Evolutionary conservation across 1,140 invertebrate species (phyloP), one percentile per base, ranked within the genome.

Genomic region (Trypoxylus dichotomus): DNA sequence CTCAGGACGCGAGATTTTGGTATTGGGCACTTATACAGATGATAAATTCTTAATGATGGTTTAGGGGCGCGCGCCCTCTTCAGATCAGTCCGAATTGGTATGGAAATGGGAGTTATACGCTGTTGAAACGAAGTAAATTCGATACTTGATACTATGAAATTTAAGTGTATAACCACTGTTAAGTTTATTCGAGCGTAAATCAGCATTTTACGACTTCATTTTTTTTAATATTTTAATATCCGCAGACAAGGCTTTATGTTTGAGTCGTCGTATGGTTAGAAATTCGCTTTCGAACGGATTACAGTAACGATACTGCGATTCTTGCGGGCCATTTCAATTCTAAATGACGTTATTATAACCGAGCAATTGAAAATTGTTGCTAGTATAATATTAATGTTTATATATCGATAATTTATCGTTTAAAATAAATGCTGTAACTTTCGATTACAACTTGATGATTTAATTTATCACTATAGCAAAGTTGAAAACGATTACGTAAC

Each of bases 151-250:
- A 27, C 60, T 21, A 29, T 29, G 60, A 68, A 68, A 68, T 68
- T 68, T n/a, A 68, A 68, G 60, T 68, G 60, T 68, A 29, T 68
- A 68, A 68, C 60, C 60, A 68, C 27, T 68, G 60, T 68, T 25
- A 68, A 68, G 24, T 68, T 68, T 68, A 68, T 68, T 68, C 25
- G 60, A 15, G 60, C 60, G 15, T 68, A 68, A 68, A 68, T 68
- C 60, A 68, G 3, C 8, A 24, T 21, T 68, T 68, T 68, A 68
- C 27, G 60, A 68, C 60, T 68, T 68, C 60, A 29, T 68, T 68
- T 68, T n/a, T n/a, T 68, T 68, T 68, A 68, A 68, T 68, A 68
- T 68, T 68, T 68, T 68, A 68, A 68, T 68, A 68, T 68, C 60
- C 21, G 60, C 60, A 68, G 24, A 68, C 60, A 68, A 68, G 60